These are phyloP conservation scores for Gasteruption jaculator DNA, from an alignment of 2,888 invertebrate genomes.

Conservation along the genomic window DNA sequence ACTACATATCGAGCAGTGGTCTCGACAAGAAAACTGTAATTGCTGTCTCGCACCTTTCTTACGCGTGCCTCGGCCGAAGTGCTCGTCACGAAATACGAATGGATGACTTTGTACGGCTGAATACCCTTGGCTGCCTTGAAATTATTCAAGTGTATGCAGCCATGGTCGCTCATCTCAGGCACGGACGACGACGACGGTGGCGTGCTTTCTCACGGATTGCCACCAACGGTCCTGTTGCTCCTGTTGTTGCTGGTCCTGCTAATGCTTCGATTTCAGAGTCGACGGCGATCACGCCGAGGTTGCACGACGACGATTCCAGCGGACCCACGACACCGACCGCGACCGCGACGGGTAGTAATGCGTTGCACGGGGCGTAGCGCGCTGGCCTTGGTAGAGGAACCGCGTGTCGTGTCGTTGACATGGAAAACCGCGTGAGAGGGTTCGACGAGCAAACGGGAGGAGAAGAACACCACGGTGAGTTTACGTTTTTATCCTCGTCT, in stretches of 20 bases:
- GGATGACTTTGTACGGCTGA: constrained; percentile 72
- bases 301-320: constrained; percentile 30
- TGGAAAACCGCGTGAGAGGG: constrained; percentile 39
- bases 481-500: too few relatives aligned
- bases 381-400: constrained; percentile 41
- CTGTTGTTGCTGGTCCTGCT: background rate
- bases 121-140: constrained; percentile 75
- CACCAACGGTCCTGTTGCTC: constrained; percentile 16
- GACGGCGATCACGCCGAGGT: constrained; percentile 17
- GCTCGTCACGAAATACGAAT: constrained; percentile 82
- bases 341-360: constrained; percentile 20
- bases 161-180: constrained; percentile 62
- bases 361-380: constrained; percentile 38
- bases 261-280: constrained; percentile 11
- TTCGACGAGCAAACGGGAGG: constrained; percentile 1
- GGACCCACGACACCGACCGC: constrained; percentile 22
- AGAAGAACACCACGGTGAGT: too few relatives aligned
- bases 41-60: constrained; percentile 75
- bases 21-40: too few relatives aligned
- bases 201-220: constrained; percentile 4
- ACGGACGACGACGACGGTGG: constrained; percentile 25
- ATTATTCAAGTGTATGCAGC: constrained; percentile 75
- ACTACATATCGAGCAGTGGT: too few relatives aligned
- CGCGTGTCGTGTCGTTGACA: constrained; percentile 41
- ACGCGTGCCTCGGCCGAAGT: constrained; percentile 74